Percentiles rank a stretch among this genome's conserved stretches.
These are phyloP conservation scores for Gymnothorax reevesii DNA, from an alignment of 2,797 vertebrate genomes.

Conservation along the genomic window DNA sequence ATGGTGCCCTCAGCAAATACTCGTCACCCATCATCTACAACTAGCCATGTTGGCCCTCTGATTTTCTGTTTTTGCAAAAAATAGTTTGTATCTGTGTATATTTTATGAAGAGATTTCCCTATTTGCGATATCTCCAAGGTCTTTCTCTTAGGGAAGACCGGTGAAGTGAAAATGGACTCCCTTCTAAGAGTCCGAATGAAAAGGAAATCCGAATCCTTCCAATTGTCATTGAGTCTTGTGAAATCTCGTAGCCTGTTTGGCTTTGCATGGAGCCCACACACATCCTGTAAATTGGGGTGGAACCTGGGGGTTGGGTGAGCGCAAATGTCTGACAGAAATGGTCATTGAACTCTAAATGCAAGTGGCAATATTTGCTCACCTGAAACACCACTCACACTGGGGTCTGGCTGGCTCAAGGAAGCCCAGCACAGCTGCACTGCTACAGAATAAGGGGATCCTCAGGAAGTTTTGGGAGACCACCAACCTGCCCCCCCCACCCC, in stretches of 20 bases:
- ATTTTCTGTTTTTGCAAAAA: not conserved
- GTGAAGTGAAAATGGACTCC: not conserved
- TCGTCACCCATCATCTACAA: not conserved
- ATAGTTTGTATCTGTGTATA: not conserved
- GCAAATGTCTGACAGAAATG: constrained; percentile 54
- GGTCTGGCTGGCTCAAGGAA: constrained; percentile 25
- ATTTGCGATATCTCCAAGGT: not conserved
- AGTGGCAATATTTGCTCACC: constrained; percentile 73
- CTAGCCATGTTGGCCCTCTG: not conserved
- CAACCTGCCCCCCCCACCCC: constrained; percentile 47
- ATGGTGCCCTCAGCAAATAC: not conserved
- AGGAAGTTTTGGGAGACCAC: constrained; percentile 63
- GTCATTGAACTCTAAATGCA: constrained; percentile 47
- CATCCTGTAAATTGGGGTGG: constrained; percentile 57
- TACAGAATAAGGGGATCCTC: constrained; percentile 48
- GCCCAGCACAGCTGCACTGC: constrained; percentile 62
- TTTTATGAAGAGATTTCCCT: not conserved
- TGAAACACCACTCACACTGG: constrained; percentile 50
- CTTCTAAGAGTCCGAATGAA: not conserved
- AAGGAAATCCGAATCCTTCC: not conserved
- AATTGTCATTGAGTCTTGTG: constrained; percentile 1
- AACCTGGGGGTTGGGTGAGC: constrained; percentile 44
- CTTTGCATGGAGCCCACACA: constrained; percentile 33
- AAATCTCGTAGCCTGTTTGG: constrained; percentile 7
- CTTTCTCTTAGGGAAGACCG: not conserved